These are phyloP conservation scores for Platichthys stellatus DNA, from an alignment of 2,113 vertebrate genomes.

Conservation along the genomic window DNA sequence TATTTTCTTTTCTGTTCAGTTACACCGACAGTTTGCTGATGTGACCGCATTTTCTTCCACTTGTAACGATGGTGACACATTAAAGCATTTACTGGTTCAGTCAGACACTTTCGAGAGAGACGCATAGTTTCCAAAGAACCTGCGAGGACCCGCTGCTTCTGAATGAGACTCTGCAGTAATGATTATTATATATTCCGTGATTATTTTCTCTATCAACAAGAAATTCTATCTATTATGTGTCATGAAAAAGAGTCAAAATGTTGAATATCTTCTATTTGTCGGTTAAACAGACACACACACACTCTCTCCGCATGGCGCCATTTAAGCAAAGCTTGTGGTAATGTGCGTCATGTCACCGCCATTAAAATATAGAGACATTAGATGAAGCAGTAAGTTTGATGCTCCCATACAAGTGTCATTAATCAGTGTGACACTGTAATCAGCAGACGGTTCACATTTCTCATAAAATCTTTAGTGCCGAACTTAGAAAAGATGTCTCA, in stretches of 20 bases:
- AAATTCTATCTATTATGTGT: neutral
- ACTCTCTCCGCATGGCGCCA: neutral
- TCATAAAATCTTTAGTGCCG: neutral
- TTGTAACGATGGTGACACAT: neutral
- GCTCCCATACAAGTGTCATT: conserved; percentile 28
- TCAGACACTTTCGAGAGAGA: neutral
- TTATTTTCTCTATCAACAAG: neutral
- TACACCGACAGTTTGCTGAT: neutral
- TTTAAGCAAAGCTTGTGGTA: neutral
- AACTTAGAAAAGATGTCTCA: neutral
- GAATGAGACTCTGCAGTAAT: neutral
- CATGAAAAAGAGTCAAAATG: neutral
- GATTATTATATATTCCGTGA: neutral
- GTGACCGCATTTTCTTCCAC: neutral
- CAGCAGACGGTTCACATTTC: conserved; percentile 19
- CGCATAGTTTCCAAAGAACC: neutral
- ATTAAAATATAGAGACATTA: neutral
- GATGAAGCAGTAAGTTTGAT: neutral
- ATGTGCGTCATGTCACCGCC: conserved; percentile 10
- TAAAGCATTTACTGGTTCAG: neutral
- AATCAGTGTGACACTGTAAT: conserved; percentile 54
- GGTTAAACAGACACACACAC: neutral
- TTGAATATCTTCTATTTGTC: neutral
- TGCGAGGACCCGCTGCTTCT: neutral
- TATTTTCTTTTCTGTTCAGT: neutral